A percentile compares a stretch with the other conserved stretches of the same genome.
Evolutionary conservation across 2,888 invertebrate species (phyloP).

Genomic region (Nemotelus pantherinus): DNA sequence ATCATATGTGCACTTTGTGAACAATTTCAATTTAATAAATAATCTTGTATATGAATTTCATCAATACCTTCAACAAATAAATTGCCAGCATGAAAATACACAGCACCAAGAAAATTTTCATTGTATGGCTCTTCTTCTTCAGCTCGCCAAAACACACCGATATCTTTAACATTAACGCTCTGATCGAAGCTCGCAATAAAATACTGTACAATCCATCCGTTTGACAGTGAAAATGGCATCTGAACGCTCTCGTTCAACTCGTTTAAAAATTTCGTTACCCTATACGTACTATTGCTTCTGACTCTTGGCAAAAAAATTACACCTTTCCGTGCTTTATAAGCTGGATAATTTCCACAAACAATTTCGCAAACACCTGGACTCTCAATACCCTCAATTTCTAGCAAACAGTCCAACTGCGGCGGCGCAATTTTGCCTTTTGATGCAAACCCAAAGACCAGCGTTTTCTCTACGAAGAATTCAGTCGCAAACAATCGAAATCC

Average conservation of each 20-base stretch:
- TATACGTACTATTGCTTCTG: slow-evolving; percentile 24
- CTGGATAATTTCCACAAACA: slow-evolving; percentile 32
- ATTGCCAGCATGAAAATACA: slow-evolving; percentile 36
- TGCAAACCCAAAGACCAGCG: slow-evolving; percentile 60
- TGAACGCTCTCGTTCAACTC: slow-evolving; percentile 7
- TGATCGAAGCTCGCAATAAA: slow-evolving; percentile 26
- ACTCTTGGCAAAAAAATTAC: slow-evolving; percentile 26
- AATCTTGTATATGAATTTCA: slow-evolving; percentile 36
- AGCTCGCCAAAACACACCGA: slow-evolving; percentile 36
- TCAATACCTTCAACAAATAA: slow-evolving; percentile 17
- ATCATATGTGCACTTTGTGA: no score
- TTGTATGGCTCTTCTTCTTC: slow-evolving; percentile 6
- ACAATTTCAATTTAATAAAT: slow-evolving; percentile 7
- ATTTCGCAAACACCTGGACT: slow-evolving; percentile 13
- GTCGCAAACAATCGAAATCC: slow-evolving; percentile 60
- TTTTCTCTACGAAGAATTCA: slow-evolving; percentile 57
- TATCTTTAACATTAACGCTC: slow-evolving; percentile 24
- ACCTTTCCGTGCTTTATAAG: slow-evolving; percentile 17
- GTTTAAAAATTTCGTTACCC: slow-evolving; percentile 18
- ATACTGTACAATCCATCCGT: slow-evolving; percentile 40
- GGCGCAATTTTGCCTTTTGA: slow-evolving; percentile 55
- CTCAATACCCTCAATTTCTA: slow-evolving; percentile 47
- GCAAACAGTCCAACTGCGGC: slow-evolving; percentile 56
- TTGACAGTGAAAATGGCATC: slow-evolving; percentile 24
- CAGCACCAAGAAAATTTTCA: slow-evolving; percentile 29